Evolutionary conservation across 1,140 invertebrate genomes (phyloP).

Genomic region (Lepeophtheirus salmonis): DNA sequence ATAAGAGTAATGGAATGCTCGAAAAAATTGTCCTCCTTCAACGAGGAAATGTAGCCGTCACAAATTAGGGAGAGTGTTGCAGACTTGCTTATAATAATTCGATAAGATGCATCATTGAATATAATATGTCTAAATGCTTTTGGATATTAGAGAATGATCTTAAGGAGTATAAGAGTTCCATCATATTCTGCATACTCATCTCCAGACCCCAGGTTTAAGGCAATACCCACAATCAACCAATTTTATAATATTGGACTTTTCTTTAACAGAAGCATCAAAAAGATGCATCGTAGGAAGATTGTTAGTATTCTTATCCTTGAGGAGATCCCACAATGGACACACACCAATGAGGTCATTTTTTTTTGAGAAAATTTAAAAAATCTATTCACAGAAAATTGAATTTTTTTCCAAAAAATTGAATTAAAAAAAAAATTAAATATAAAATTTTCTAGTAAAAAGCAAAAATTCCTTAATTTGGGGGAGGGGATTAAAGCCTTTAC

Average conservation of each 20-base stretch:
- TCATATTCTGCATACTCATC: conserved; percentile 9
- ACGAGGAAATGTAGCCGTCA: conserved; percentile 5
- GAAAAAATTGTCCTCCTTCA: background rate
- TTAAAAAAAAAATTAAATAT: no score
- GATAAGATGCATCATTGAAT: conserved; percentile 2
- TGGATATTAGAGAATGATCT: background rate
- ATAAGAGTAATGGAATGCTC: background rate
- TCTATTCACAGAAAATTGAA: no score
- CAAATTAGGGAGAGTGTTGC: conserved; percentile 2
- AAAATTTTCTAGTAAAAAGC: no score
- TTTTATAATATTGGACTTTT: conserved; percentile 13
- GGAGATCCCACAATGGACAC: background rate
- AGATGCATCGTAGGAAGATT: background rate
- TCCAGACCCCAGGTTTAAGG: background rate
- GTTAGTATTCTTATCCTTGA: background rate
- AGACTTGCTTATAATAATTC: background rate
- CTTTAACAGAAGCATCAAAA: background rate
- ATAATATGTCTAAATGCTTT: conserved; percentile 8
- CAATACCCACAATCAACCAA: background rate
- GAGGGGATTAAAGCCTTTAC: no score
- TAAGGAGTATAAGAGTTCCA: conserved; percentile 1
- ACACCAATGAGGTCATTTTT: no score
- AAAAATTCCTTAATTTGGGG: no score
- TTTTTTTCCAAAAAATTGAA: no score
- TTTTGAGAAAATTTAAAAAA: no score